phyloP scores from a whole-genome alignment of 2,797 vertebrate genomes.

The Cichlasoma orientale region DNA sequence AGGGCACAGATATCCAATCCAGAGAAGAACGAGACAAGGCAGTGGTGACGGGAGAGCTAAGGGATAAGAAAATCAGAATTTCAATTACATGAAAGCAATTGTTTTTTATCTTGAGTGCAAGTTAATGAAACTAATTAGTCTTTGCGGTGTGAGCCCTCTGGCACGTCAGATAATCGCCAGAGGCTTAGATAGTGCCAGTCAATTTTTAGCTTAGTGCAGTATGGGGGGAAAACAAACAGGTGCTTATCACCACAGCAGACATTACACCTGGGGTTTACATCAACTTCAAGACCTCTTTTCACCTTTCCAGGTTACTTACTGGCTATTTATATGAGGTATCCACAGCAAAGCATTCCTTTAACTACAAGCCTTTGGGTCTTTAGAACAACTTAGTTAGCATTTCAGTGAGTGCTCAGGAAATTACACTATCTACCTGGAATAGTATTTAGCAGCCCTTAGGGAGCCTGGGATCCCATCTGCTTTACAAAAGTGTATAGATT shows the following conservation, averaged over 20 bases:
- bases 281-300: slow-evolving; percentile 62
- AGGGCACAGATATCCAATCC: slow-evolving; percentile 18
- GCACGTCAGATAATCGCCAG: slow-evolving; percentile 79
- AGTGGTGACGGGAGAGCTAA: slow-evolving; percentile 34
- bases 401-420: slow-evolving; percentile 44
- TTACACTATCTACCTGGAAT: slow-evolving; percentile 37
- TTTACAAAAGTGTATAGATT: slow-evolving; percentile 9
- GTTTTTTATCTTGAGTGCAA: slow-evolving; percentile 83
- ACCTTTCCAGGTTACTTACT: slow-evolving; percentile 61
- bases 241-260: slow-evolving; percentile 68
- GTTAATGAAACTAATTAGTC: slow-evolving; percentile 88
- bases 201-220: slow-evolving; percentile 75
- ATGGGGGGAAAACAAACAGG: slow-evolving; percentile 65
- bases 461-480: not conserved
- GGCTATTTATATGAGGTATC: slow-evolving; percentile 47
- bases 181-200: slow-evolving; percentile 80
- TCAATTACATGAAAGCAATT: slow-evolving; percentile 83
- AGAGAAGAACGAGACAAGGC: slow-evolving; percentile 26
- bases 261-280: slow-evolving; percentile 75
- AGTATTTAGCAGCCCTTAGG: slow-evolving; percentile 10
- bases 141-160: slow-evolving; percentile 79
- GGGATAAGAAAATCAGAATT: slow-evolving; percentile 77
- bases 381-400: slow-evolving; percentile 47
- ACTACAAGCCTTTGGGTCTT: slow-evolving; percentile 10
- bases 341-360: slow-evolving; percentile 24